Evolutionary conservation across 1,140 invertebrate genomes (phyloP).

Genomic region (Panulirus ornatus): DNA sequence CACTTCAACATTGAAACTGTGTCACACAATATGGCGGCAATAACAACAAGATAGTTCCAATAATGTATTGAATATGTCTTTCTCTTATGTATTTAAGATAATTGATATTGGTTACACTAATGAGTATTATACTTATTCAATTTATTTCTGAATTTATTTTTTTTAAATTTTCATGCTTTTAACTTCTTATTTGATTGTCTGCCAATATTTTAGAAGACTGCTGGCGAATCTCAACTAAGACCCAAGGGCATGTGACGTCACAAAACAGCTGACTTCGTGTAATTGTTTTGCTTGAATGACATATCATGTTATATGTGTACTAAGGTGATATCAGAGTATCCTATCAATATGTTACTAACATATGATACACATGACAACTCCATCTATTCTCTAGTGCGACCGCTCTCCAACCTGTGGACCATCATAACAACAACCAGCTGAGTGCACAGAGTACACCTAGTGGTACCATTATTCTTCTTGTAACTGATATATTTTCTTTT

Average conservation of each 20-base stretch:
- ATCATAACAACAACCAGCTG: neutral
- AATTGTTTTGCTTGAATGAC: neutral
- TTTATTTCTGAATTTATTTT: no score
- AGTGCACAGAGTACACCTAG: neutral
- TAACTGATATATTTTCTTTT: neutral
- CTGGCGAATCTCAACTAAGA: neutral
- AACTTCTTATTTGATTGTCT: no score
- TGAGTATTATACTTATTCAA: no score
- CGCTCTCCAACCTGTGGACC: neutral
- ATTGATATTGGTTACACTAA: no score
- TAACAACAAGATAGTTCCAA: slow-evolving; percentile 62
- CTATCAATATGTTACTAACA: no score
- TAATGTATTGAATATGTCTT: neutral
- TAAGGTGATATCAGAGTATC: no score
- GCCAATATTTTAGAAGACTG: slow-evolving; percentile 24
- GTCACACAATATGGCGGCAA: slow-evolving; percentile 70
- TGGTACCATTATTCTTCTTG: neutral
- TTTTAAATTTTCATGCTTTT: no score
- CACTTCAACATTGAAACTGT: slow-evolving; percentile 57
- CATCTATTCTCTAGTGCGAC: no score
- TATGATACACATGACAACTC: no score
- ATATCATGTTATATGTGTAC: neutral
- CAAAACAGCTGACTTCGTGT: slow-evolving; percentile 65
- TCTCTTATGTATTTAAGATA: no score
- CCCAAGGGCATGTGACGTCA: slow-evolving; percentile 66